These are phyloP conservation scores for Popillia japonica DNA, from an alignment of 1,140 invertebrate genomes.

Conservation along the genomic window DNA sequence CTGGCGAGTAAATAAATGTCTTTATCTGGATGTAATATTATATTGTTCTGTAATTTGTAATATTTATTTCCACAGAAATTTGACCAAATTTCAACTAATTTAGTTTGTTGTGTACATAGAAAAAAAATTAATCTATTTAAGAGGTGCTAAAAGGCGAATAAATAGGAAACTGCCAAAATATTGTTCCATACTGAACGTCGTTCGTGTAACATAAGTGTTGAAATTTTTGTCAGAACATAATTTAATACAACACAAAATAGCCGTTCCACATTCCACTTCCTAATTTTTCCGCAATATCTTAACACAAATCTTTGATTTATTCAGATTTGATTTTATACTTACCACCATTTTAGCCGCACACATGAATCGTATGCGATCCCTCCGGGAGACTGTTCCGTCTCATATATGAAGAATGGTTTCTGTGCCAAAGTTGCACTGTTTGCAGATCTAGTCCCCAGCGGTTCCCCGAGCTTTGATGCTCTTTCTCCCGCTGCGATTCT, in stretches of 20 bases:
- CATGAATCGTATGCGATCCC: slow-evolving; percentile 6
- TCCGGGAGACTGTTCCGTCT: neutral
- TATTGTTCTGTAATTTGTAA: too few species aligned
- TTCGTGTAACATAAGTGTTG: too few species aligned
- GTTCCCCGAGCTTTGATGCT: slow-evolving; percentile 28
- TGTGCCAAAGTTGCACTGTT: slow-evolving; percentile 36
- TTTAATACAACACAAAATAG: neutral
- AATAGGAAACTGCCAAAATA: too few species aligned
- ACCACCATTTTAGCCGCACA: slow-evolving; percentile 33
- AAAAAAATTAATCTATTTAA: too few species aligned
- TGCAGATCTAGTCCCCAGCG: slow-evolving; percentile 34
- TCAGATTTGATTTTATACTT: slow-evolving; percentile 34
- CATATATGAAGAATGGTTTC: slow-evolving; percentile 20
- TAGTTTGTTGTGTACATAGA: too few species aligned
- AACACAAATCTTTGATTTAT: neutral
- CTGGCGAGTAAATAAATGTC: too few species aligned
- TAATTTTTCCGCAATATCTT: neutral
- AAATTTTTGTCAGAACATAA: too few species aligned
- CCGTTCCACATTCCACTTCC: neutral
- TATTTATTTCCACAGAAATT: too few species aligned
- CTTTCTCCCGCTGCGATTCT: neutral
- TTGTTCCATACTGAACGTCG: too few species aligned
- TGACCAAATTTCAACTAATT: too few species aligned
- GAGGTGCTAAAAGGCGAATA: too few species aligned
- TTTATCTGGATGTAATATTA: too few species aligned